phyloP scores from a whole-genome alignment of 2,797 vertebrate species.

The Ciconia nigra region DNA sequence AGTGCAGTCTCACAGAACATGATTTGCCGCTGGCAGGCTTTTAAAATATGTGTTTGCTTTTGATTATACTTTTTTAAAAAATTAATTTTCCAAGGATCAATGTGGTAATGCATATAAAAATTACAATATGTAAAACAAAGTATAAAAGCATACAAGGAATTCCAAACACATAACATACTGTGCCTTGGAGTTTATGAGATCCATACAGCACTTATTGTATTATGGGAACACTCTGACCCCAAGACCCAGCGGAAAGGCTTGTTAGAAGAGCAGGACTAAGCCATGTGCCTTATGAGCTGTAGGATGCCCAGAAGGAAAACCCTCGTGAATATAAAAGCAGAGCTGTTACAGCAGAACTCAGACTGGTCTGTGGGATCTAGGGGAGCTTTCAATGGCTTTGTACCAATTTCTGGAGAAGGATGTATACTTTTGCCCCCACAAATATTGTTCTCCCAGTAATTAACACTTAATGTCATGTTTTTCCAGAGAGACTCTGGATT shows the following conservation, averaged over 20 bases:
- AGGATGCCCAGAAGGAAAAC: conserved; percentile 54
- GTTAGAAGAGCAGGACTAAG: conserved; percentile 20
- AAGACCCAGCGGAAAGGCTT: conserved; percentile 15
- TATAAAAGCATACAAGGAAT: conserved; percentile 66
- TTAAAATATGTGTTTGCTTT: conserved; percentile 61
- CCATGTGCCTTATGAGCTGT: conserved; percentile 26
- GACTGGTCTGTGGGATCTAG: not conserved
- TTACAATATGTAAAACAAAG: conserved; percentile 67
- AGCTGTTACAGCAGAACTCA: not conserved
- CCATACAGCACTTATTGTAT: conserved; percentile 53
- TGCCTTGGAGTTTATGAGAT: conserved; percentile 63
- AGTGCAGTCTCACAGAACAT: conserved; percentile 51
- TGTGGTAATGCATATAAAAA: conserved; percentile 60
- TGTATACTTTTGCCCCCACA: not conserved
- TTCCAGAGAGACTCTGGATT: not conserved
- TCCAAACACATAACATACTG: conserved; percentile 66
- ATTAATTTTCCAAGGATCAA: conserved; percentile 67
- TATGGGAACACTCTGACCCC: conserved; percentile 64
- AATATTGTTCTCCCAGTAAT: not conserved
- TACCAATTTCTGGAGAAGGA: conserved; percentile 16
- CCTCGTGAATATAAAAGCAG: not conserved
- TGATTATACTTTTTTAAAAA: conserved; percentile 33
- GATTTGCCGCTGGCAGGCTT: conserved; percentile 58
- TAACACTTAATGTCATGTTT: not conserved
- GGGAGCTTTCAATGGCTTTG: not conserved